Evolutionary conservation across 2,888 invertebrate genomes (phyloP), one percentile per base, ranked within the genome.

Genomic region (Gerris lacustris): DNA sequence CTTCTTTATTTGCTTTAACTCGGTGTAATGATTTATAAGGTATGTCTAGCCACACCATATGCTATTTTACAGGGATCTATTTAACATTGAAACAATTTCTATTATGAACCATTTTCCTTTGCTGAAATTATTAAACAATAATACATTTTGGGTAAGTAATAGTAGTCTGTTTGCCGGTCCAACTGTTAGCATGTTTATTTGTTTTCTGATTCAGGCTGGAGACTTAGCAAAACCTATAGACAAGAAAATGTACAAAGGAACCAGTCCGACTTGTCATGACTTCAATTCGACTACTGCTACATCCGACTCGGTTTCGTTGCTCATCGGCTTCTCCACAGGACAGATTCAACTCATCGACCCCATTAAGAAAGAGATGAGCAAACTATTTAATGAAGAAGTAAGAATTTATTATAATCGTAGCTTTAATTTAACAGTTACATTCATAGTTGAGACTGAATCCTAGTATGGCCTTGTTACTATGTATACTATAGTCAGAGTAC

Each of bases 341-440:
- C 97, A 98, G 84, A 93, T 98, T 79, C 97, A 98, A 82, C 85
- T 98, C 76, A 94, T 98, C 80, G 96, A 99, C 83, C 96, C 96
- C 72, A 91, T 96, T 79, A 94, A 93, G 79, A 96, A 97, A 80
- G 97, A 98, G 84, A 85, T 93, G 78, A 94, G 92, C 83, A 95
- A 95, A 86, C 85, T 97, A 76, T 98, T 92, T 82, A 98, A 99
- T 86, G 97, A 98, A 86, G 98, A 99, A 86, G 94, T 94, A 79
- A 82, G 85, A 15, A 31, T 31, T 31, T 31, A 31, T 31, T 31
- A 31, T 31, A 31, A 31, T 31, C 4, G 31, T 31, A 31, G 31
- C 31, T 31, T 31, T 31, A 31, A 31, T 31, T 31, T 31, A 31
- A 31, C 31, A 31, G 31, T 31, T 31, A 31, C 31, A 31, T 31